A percentile compares a stretch with the other conserved stretches of the same genome.
Conservation (phyloP, 2,888 invertebrate genomes). For the Cylindroiulus punctatus region DNA sequence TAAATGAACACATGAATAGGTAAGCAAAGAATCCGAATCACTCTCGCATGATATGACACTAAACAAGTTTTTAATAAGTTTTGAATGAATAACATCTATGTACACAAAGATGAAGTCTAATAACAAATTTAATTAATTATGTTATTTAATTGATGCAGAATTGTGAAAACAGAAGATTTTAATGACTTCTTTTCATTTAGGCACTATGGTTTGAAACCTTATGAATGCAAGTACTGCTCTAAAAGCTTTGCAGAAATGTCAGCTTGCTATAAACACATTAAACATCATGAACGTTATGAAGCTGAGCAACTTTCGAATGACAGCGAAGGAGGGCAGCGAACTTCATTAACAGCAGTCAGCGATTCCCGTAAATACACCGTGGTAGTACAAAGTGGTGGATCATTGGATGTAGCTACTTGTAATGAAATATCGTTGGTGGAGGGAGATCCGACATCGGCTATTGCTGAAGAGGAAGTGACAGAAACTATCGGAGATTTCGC, state of each 20-base stretch:
- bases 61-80: too few species aligned
- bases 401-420: slow-evolving; percentile 57
- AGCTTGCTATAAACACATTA: slow-evolving; percentile 63
- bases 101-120: too few species aligned
- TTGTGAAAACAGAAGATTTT: too few species aligned
- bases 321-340: not conserved
- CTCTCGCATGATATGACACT: not conserved
- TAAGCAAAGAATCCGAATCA: not conserved
- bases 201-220: slow-evolving; percentile 65
- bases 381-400: slow-evolving; percentile 57
- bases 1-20: slow-evolving; percentile 66
- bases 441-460: slow-evolving; percentile 56
- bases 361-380: slow-evolving; percentile 57
- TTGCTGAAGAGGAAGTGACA: slow-evolving; percentile 55
- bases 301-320: slow-evolving; percentile 1
- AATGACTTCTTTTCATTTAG: slow-evolving; percentile 53
- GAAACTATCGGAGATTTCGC: slow-evolving; percentile 59
- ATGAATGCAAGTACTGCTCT: slow-evolving; percentile 64
- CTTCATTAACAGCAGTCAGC: slow-evolving; percentile 29
- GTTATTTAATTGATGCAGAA: too few species aligned
- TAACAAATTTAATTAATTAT: too few species aligned
- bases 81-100: too few species aligned
- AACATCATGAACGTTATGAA: slow-evolving; percentile 61
- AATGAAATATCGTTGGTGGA: slow-evolving; percentile 57
- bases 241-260: slow-evolving; percentile 63